These are phyloP conservation scores for Mimumesa dahlbomi DNA, from an alignment of 2,888 invertebrate species.

Conservation along the genomic window DNA sequence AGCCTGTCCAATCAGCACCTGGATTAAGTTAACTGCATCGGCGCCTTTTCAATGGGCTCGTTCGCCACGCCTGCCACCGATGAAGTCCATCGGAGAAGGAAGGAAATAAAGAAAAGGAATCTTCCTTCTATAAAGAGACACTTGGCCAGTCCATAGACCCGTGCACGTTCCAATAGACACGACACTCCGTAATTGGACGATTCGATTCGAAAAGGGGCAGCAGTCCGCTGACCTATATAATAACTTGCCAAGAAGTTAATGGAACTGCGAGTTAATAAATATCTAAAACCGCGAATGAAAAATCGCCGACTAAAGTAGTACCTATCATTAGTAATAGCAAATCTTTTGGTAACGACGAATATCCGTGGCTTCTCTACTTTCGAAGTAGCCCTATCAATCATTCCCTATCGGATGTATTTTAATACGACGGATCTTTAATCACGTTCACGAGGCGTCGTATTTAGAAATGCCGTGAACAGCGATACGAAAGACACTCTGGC, in stretches of 20 bases:
- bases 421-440: slow-evolving; percentile 20
- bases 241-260: slow-evolving; percentile 31
- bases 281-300: background rate
- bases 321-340: too few relatives aligned
- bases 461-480: slow-evolving; percentile 2
- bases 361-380: too few relatives aligned
- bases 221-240: slow-evolving; percentile 33
- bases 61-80: slow-evolving; percentile 46
- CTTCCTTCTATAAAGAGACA: slow-evolving; percentile 50
- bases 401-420: background rate
- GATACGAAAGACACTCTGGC: slow-evolving; percentile 1
- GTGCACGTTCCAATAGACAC: slow-evolving; percentile 26
- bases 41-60: slow-evolving; percentile 53
- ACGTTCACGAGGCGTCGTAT: background rate
- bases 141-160: slow-evolving; percentile 34
- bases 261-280: slow-evolving; percentile 11
- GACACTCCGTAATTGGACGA: slow-evolving; percentile 52
- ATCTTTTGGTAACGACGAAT: too few relatives aligned
- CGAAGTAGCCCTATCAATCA: slow-evolving; percentile 14
- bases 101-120: slow-evolving; percentile 38
- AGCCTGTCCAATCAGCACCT: slow-evolving; percentile 54
- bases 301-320: too few relatives aligned
- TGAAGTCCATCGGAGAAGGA: slow-evolving; percentile 25
- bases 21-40: slow-evolving; percentile 63
- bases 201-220: slow-evolving; percentile 38